phyloP scores from a whole-genome alignment of 2,797 vertebrate species.

The Tympanoctomys barrerae region DNA sequence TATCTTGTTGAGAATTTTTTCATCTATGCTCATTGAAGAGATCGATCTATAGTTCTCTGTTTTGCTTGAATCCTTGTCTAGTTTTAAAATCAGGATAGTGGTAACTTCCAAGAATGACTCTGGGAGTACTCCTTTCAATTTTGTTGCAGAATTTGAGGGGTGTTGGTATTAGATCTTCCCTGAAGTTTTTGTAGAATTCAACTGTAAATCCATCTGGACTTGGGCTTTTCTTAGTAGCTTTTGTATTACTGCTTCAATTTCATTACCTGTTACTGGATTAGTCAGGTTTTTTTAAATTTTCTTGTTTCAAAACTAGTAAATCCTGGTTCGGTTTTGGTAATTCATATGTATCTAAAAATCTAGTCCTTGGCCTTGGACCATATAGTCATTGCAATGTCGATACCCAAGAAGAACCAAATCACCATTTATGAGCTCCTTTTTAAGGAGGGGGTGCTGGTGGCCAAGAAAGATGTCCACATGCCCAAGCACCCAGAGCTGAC shows the following conservation, averaged over 20 bases:
- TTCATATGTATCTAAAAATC: background rate
- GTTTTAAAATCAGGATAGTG: background rate
- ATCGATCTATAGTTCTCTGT: background rate
- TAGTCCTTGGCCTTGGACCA: background rate
- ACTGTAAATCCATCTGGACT: background rate
- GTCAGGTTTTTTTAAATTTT: background rate
- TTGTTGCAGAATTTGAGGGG: background rate
- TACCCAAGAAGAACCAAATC: no score
- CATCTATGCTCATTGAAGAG: background rate
- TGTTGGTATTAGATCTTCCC: background rate
- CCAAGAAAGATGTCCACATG: no score
- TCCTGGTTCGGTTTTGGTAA: background rate
- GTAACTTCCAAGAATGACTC: background rate
- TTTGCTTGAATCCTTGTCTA: background rate
- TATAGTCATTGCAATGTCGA: no score
- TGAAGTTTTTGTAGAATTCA: background rate
- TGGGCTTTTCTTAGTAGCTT: background rate
- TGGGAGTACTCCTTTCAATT: background rate
- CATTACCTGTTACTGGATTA: background rate
- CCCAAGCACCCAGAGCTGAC: no score
- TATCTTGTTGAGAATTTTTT: background rate
- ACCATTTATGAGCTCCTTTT: no score
- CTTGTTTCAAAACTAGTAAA: background rate
- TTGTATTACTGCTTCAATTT: background rate
- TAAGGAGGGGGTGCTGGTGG: no score